Evolutionary conservation across 2,797 vertebrate genomes (phyloP).

Genomic region (Tragelaphus eurycerus): DNA sequence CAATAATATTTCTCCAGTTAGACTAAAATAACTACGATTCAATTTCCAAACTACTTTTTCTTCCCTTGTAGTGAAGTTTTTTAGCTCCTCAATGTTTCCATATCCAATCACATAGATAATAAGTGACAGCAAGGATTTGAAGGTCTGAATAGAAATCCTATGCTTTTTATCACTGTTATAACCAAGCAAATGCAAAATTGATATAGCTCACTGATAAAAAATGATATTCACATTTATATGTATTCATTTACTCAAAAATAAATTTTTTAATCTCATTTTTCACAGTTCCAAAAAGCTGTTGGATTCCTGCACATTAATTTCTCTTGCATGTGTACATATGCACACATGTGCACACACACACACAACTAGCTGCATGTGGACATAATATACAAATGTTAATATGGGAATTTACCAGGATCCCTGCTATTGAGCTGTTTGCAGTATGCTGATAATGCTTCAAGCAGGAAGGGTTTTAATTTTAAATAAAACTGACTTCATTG

Average conservation of each 20-base stretch:
- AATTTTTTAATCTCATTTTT: neutral
- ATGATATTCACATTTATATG: neutral
- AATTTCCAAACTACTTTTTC: slow-evolving; percentile 26
- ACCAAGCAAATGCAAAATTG: neutral
- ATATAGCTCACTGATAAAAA: neutral
- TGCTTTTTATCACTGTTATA: neutral
- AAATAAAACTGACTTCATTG: slow-evolving; percentile 28
- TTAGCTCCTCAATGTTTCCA: neutral
- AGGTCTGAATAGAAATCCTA: neutral
- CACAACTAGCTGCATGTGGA: neutral
- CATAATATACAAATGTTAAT: neutral
- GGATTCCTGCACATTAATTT: neutral
- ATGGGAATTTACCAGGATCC: neutral
- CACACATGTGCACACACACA: neutral
- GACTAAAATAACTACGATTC: slow-evolving; percentile 32
- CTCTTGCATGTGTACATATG: neutral
- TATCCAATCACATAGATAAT: neutral
- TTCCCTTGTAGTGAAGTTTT: slow-evolving; percentile 1
- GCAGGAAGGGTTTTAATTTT: neutral
- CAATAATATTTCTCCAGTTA: slow-evolving; percentile 1
- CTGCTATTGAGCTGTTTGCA: neutral
- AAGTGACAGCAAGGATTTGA: neutral
- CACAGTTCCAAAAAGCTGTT: neutral
- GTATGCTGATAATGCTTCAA: neutral
- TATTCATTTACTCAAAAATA: slow-evolving; percentile 6